phyloP scores from a whole-genome alignment of 2,888 invertebrate genomes.

The Dynastes grantii region DNA sequence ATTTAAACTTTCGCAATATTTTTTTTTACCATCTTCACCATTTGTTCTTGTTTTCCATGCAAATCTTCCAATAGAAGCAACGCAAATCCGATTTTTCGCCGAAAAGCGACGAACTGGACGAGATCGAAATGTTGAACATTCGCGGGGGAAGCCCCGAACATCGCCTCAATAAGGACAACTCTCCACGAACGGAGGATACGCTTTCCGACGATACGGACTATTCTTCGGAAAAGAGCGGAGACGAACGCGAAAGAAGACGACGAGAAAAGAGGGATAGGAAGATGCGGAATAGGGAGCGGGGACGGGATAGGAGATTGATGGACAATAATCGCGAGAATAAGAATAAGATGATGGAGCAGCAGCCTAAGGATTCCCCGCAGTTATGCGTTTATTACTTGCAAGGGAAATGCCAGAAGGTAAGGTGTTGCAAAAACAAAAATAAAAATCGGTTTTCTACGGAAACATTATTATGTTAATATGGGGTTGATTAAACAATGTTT shows the following conservation, averaged over 20 bases:
- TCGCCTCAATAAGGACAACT: slow-evolving; percentile 11
- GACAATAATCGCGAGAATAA: slow-evolving; percentile 54
- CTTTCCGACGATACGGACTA: slow-evolving; percentile 44
- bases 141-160: slow-evolving; percentile 81
- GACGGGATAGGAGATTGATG: slow-evolving; percentile 48
- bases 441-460: too few species aligned
- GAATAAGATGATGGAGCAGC: slow-evolving; percentile 60
- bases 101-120: slow-evolving; percentile 76
- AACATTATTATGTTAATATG: too few species aligned
- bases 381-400: slow-evolving; percentile 91
- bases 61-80: slow-evolving; percentile 70
- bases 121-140: slow-evolving; percentile 86
- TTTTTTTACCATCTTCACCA: too few species aligned
- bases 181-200: slow-evolving; percentile 54
- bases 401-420: slow-evolving; percentile 86
- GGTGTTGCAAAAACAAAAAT: too few species aligned
- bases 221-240: slow-evolving; percentile 47
- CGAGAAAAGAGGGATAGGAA: slow-evolving; percentile 53
- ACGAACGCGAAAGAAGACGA: slow-evolving; percentile 49
- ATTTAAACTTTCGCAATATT: too few species aligned
- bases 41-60: too few species aligned
- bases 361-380: slow-evolving; percentile 79
- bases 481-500: too few species aligned
- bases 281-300: slow-evolving; percentile 26
- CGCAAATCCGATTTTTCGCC: slow-evolving; percentile 70